Evolutionary conservation across 2,113 vertebrate species (phyloP).

Genomic region (Semicossyphus pulcher): DNA sequence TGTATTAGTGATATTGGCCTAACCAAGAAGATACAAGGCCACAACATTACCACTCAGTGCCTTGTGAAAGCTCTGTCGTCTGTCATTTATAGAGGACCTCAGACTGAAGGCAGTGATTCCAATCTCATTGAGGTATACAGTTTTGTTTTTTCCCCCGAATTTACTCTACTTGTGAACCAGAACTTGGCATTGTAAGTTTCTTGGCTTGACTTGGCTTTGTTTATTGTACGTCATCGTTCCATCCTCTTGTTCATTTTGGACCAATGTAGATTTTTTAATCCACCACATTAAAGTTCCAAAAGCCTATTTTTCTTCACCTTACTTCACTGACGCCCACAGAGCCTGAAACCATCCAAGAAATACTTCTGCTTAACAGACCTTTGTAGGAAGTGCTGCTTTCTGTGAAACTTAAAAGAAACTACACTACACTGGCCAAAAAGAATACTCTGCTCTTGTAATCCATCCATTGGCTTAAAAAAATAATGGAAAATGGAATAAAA

Average conservation of each 20-base stretch:
- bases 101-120: no score
- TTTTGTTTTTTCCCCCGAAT: no score
- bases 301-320: slow-evolving; percentile 2
- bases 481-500: background rate
- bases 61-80: no score
- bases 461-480: background rate
- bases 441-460: background rate
- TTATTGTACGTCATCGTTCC: background rate
- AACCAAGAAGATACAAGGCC: no score
- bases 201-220: no score
- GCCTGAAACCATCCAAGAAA: slow-evolving; percentile 17
- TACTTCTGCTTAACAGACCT: slow-evolving; percentile 45
- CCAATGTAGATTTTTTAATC: background rate
- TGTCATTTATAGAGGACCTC: no score
- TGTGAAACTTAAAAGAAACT: slow-evolving; percentile 13
- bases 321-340: slow-evolving; percentile 22
- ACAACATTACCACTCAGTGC: no score
- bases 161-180: no score
- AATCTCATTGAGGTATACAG: no score
- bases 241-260: background rate
- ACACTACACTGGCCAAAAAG: background rate
- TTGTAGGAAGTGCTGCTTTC: slow-evolving; percentile 14
- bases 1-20: no score
- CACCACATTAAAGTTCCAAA: background rate
- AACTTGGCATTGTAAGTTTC: no score